Evolutionary conservation across 2,888 invertebrate species (phyloP), one percentile per base, ranked within the genome.

Genomic region (Spilosoma lubricipeda): DNA sequence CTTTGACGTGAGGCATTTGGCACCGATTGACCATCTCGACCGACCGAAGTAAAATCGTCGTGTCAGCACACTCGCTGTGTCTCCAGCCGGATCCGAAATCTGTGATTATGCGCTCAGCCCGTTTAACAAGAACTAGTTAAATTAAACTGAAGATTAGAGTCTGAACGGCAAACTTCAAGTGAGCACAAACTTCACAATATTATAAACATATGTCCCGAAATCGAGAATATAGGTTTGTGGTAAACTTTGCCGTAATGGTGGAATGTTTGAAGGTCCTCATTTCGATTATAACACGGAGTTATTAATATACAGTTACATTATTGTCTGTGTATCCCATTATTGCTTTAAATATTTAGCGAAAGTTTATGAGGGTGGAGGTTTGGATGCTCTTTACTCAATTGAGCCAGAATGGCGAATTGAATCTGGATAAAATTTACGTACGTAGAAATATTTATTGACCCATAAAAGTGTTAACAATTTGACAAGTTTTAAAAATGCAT

Each of bases 41-140:
- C n/a, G n/a, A n/a, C n/a, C n/a, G n/a, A n/a, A n/a, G 9, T 42
- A 15, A n/a, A 13, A 11, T n/a, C 30, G 18, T 30, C 1, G 27
- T 45, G 18, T 15, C 42, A 59, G 2, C 5, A 69, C 15, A 2
- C 66, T 23, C 71, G 33, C 30, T 83, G 77, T 83, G 74, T 77
- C 75, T 33, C 78, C 66, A 74, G 3, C 78, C 75, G 56, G 74
- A 72, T 74, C 66, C 59, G 20, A 77, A n/a, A 77, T 80, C 76
- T 78, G 77, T 74, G 84, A 84, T 84, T 84, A 82, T 82, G 71
- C 84, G 73, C 80, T 80, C 78, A 77, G 78, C 69, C 73, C 77
- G 79, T 76, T 82, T 74, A 85, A 76, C 84, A 84, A 82, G 85
- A 84, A 85, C 80, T 82, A 80, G 83, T 84, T 83, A 82, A 82